phyloP scores from a whole-genome alignment of 2,113 vertebrate species.

The Perca fluviatilis region DNA sequence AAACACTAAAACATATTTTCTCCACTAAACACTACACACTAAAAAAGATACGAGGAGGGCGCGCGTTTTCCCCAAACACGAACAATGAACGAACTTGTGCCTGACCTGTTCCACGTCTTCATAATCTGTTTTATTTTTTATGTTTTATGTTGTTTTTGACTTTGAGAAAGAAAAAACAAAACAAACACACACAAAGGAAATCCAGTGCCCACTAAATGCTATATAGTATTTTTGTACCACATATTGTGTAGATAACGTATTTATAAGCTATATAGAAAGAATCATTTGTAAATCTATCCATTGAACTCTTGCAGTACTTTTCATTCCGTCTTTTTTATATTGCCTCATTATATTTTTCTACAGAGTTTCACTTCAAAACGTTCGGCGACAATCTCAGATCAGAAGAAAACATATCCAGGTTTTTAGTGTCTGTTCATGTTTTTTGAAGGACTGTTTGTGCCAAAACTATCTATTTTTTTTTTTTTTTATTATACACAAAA shows the following conservation, averaged over 20 bases:
- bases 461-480: conserved; percentile 48
- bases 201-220: conserved; percentile 86
- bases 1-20: not conserved
- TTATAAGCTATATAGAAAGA: conserved; percentile 93
- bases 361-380: conserved; percentile 78
- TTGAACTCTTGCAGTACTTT: conserved; percentile 92
- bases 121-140: conserved; percentile 57
- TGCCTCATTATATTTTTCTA: conserved; percentile 88
- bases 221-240: conserved; percentile 91
- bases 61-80: conserved; percentile 54
- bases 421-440: conserved; percentile 43
- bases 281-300: conserved; percentile 89
- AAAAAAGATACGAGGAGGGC: not conserved
- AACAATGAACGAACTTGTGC: conserved; percentile 79
- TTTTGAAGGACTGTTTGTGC: conserved; percentile 62
- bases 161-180: not conserved
- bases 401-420: conserved; percentile 68
- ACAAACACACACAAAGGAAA: conserved; percentile 51
- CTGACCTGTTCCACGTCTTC: conserved; percentile 84
- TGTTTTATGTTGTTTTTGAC: not conserved
- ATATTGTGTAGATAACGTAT: conserved; percentile 92
- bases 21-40: not conserved
- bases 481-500: not conserved
- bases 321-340: conserved; percentile 83
- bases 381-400: conserved; percentile 82